Base-by-base conservation (phyloP, 2,888 invertebrate species). In the Callosobruchus maculatus region DNA sequence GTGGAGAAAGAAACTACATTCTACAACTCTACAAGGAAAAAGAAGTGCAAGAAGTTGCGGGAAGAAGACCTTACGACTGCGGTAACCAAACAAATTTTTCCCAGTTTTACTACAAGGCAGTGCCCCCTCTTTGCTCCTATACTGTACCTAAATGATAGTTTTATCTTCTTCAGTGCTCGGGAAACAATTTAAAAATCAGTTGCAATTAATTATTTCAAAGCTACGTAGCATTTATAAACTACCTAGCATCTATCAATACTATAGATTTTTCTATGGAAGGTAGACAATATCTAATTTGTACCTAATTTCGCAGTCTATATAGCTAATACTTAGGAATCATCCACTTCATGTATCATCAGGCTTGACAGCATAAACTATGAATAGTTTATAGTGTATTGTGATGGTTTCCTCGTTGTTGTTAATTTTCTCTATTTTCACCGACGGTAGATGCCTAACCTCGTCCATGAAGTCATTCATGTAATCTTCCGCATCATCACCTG, bases 401-500 rank as follows among this genome's bases (percentile, higher is more conserved):
- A 90, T 88, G 69, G 86, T 86, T 70, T 88, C 88, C 26, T 80
- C 80, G 70, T 82, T 79, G 49, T 78, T 81, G 22, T 78, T 80
- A 20, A 70, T 18, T 18, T 74, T 77, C 75, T 80, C 79, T 67
- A 82, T 75, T 2, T 74, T 79, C 22, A 80, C 78, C 20, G 70
- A 71, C 21, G 78, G 76, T 30, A 80, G 68, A 22, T 74, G 78
- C 66, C 75, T 73, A 0, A 80, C 85, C 78, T 90, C 89, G 0
- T 86, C 85, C 5, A 91, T 81, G 74, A 92, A 90, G 79, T 93
- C 93, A 21, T 89, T 87, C n/a, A 91, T 86, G 82, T 91, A 94
- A 7, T 91, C 89, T 2, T 91, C 89, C 68, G 90, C 90, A 21
- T 91, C 82, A 0, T 89, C 84, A 0, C 86, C 83, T 0, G 93